A percentile compares a stretch with the other conserved stretches of the same genome.
Evolutionary conservation across 2,888 invertebrate species (phyloP).

Genomic region (Eilema griseolum): DNA sequence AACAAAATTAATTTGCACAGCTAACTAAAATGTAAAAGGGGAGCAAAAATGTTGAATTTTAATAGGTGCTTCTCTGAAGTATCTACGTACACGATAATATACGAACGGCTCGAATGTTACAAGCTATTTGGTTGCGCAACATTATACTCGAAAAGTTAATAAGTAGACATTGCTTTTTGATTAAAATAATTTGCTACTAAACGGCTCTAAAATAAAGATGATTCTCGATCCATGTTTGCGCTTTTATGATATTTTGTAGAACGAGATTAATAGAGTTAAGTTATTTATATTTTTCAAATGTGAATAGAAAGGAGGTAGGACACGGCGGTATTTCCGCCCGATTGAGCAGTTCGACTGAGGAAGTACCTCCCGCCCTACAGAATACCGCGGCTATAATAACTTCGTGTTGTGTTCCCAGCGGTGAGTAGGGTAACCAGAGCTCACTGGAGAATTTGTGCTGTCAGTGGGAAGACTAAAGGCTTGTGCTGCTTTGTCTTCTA

Average conservation of each 20-base stretch:
- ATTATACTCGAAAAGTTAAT: background rate
- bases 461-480: too few species aligned
- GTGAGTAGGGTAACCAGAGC: too few species aligned
- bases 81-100: constrained; percentile 4
- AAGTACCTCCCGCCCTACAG: too few species aligned
- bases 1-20: constrained; percentile 37
- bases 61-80: constrained; percentile 30
- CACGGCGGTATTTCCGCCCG: too few species aligned
- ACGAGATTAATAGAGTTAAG: background rate
- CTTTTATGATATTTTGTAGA: background rate
- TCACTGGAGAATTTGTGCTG: too few species aligned
- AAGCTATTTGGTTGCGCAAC: constrained; percentile 6
- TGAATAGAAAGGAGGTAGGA: too few species aligned
- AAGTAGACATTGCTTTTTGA: background rate
- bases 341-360: too few species aligned
- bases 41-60: constrained; percentile 38
- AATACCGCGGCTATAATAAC: too few species aligned
- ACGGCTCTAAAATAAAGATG: background rate
- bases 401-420: too few species aligned
- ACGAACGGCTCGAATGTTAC: constrained; percentile 6
- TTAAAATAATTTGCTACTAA: background rate
- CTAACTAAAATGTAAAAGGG: constrained; percentile 33
- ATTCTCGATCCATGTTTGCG: background rate
- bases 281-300: too few species aligned
- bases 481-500: too few species aligned